Percentiles rank a stretch among this genome's conserved stretches.
phyloP scores from a whole-genome alignment of 2,113 vertebrate species.

The Otolemur garnettii region DNA sequence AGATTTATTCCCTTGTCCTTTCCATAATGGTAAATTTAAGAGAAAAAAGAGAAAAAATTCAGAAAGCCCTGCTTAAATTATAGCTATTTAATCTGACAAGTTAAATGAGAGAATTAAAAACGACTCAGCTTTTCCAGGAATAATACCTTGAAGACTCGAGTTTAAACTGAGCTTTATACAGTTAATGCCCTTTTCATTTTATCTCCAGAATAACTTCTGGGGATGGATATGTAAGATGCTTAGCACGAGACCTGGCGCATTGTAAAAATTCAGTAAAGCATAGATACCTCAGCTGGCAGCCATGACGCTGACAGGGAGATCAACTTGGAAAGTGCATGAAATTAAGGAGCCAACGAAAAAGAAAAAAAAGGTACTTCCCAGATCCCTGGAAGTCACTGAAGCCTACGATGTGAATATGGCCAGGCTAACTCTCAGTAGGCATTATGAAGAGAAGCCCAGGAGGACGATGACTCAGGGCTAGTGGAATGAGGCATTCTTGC shows the following conservation, averaged over 20 bases:
- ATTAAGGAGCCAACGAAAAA: not conserved
- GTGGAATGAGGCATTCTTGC: not conserved
- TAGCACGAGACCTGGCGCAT: not conserved
- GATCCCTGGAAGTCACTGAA: not conserved
- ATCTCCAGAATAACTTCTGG: not conserved
- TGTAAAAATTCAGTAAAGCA: not conserved
- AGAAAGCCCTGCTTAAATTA: constrained; percentile 63
- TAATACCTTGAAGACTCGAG: constrained; percentile 49
- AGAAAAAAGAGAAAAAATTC: constrained; percentile 36
- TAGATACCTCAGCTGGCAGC: not conserved
- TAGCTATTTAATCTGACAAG: constrained; percentile 70
- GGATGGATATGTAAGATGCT: not conserved
- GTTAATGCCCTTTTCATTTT: constrained; percentile 52
- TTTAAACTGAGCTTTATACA: constrained; percentile 64
- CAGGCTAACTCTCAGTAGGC: not conserved
- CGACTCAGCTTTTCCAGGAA: constrained; percentile 67
- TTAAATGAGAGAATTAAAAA: constrained; percentile 74
- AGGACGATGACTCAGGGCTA: not conserved
- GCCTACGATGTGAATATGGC: not conserved
- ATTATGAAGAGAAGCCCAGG: not conserved
- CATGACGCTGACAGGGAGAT: not conserved
- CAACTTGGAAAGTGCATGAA: not conserved
- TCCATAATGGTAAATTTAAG: constrained; percentile 63
- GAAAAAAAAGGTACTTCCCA: not conserved
- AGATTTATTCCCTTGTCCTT: constrained; percentile 64